phyloP scores from a whole-genome alignment of 1,140 invertebrate species.

The Ips nitidus region DNA sequence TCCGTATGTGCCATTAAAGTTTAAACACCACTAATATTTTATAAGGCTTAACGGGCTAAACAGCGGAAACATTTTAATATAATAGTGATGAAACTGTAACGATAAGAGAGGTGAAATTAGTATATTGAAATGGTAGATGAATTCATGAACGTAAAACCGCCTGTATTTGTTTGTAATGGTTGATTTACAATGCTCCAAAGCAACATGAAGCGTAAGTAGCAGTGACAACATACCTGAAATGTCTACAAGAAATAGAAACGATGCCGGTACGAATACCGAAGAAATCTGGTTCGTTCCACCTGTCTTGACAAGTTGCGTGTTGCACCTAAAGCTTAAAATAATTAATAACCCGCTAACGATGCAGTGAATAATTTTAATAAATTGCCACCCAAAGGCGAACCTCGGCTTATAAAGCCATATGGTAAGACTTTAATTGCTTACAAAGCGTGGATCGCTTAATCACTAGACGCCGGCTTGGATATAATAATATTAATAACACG shows the following conservation, averaged over 20 bases:
- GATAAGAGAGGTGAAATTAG: conserved; percentile 1
- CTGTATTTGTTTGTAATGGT: background rate
- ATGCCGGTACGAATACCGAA: background rate
- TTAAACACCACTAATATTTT: conserved; percentile 30
- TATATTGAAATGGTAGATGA: background rate
- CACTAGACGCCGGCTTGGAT: conserved; percentile 5
- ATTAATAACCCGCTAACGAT: conserved; percentile 30
- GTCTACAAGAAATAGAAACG: no score
- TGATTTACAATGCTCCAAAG: background rate
- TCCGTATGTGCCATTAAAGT: conserved; percentile 29
- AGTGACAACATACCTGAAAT: background rate
- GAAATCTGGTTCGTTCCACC: conserved; percentile 22
- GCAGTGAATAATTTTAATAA: conserved; percentile 32
- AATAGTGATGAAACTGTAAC: conserved; percentile 19
- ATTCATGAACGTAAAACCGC: background rate
- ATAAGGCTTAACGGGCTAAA: conserved; percentile 20
- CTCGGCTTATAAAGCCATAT: conserved; percentile 26
- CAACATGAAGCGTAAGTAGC: conserved; percentile 1
- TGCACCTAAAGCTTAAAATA: conserved; percentile 28
- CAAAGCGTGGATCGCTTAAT: conserved; percentile 14
- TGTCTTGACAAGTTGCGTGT: conserved; percentile 25
- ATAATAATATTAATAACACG: conserved; percentile 12
- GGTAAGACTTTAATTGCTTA: conserved; percentile 25
- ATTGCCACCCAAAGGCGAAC: conserved; percentile 31
- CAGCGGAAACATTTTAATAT: conserved; percentile 31